phyloP scores from a whole-genome alignment of 2,113 vertebrate species.

The Oenanthe melanoleuca region DNA sequence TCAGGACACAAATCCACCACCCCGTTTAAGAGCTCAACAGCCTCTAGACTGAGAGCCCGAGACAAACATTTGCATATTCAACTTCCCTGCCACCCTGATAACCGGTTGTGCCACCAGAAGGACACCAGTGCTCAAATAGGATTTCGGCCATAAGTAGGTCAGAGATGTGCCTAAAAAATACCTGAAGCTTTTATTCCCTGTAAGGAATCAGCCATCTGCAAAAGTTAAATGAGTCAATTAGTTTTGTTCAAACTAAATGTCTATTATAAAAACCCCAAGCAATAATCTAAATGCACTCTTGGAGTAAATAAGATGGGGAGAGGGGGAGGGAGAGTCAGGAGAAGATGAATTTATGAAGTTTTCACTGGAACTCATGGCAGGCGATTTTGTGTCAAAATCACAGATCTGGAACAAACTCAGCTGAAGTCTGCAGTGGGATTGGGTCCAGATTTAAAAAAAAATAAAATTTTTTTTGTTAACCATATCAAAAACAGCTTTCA shows the following conservation, averaged over 20 bases:
- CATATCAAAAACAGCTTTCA: neutral
- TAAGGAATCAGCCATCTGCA: neutral
- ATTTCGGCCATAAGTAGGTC: slow-evolving; percentile 42
- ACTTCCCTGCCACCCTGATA: neutral
- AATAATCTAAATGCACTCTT: neutral
- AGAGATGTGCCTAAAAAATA: slow-evolving; percentile 15
- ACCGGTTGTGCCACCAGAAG: neutral
- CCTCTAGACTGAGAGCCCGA: neutral
- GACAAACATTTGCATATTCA: neutral
- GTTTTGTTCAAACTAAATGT: neutral
- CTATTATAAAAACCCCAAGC: neutral
- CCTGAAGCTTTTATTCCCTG: neutral
- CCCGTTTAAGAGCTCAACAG: neutral
- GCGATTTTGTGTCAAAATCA: neutral
- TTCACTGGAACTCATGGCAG: neutral
- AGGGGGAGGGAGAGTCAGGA: fast-evolving
- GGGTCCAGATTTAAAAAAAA: neutral
- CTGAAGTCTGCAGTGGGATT: neutral
- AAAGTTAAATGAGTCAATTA: slow-evolving; percentile 18
- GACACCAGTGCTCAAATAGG: slow-evolving; percentile 5
- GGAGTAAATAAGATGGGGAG: neutral
- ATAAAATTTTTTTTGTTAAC: too few species aligned
- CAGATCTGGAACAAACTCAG: neutral
- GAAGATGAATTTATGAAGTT: neutral
- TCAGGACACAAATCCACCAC: neutral